These are phyloP conservation scores for Chionodraco myersi DNA, from an alignment of 2,113 vertebrate genomes.

Conservation along the genomic window DNA sequence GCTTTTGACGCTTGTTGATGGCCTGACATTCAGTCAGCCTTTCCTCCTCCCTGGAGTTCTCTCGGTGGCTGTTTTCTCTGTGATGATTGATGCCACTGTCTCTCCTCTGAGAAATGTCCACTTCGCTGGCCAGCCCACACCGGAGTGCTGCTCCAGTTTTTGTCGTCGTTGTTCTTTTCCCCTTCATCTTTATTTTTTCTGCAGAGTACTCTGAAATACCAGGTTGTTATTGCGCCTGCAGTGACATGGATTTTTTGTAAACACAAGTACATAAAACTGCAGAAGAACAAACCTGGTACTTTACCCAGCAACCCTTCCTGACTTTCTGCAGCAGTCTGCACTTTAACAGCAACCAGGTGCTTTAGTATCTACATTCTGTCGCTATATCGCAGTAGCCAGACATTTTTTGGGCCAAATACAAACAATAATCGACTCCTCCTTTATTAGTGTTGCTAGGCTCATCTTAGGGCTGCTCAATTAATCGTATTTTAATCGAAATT, in stretches of 20 bases:
- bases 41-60: conserved; percentile 32
- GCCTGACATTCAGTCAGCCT: conserved; percentile 27
- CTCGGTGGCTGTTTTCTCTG: conserved; percentile 47
- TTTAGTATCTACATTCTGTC: neutral
- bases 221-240: conserved; percentile 32
- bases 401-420: too few relatives aligned
- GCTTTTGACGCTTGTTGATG: neutral
- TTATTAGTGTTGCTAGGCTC: neutral
- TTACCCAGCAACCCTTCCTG: neutral
- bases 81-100: conserved; percentile 58
- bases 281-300: neutral
- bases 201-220: neutral
- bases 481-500: too few relatives aligned
- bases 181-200: neutral
- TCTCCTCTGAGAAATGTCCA: neutral
- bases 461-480: too few relatives aligned
- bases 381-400: neutral
- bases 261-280: neutral
- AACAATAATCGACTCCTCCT: neutral
- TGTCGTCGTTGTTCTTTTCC: neutral
- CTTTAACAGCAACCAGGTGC: too few relatives aligned
- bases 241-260: neutral
- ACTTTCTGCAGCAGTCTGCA: neutral
- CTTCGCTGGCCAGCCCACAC: conserved; percentile 21
- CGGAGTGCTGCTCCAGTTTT: neutral